phyloP scores from a whole-genome alignment of 2,113 vertebrate species.

The Telmatochromis brachygnathus region DNA sequence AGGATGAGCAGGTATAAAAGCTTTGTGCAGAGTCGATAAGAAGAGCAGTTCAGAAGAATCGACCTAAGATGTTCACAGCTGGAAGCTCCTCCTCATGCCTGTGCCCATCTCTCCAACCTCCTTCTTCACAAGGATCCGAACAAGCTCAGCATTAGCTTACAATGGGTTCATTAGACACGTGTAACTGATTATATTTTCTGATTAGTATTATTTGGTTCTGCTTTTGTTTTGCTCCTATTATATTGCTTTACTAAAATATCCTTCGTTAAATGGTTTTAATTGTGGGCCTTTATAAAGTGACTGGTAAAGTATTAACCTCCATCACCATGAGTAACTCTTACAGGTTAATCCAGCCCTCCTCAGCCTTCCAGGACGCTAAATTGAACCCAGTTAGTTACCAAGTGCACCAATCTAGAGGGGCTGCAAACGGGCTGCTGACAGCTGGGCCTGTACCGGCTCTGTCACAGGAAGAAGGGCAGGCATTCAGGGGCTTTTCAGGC shows the following conservation, averaged over 20 bases:
- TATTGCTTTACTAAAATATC: background rate
- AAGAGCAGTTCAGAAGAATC: fast-evolving
- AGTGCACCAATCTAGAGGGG: fast-evolving
- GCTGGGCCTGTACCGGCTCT: background rate
- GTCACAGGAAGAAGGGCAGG: background rate
- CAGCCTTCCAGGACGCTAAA: fast-evolving
- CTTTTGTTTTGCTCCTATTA: background rate
- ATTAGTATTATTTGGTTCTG: background rate
- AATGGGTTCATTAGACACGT: fast-evolving
- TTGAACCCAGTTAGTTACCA: background rate
- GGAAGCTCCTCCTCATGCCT: background rate
- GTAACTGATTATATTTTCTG: background rate
- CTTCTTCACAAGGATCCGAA: background rate
- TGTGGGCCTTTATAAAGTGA: background rate
- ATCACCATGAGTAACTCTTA: background rate
- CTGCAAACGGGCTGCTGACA: background rate
- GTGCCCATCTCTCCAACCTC: background rate
- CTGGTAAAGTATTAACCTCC: background rate
- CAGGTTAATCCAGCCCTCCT: background rate
- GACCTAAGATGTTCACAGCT: background rate
- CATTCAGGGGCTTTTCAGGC: background rate
- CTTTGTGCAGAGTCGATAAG: background rate
- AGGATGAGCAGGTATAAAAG: fast-evolving
- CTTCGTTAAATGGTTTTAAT: background rate
- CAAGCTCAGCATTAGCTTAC: background rate